phyloP scores from a whole-genome alignment of 2,113 vertebrate genomes.

The Condylura cristata region DNA sequence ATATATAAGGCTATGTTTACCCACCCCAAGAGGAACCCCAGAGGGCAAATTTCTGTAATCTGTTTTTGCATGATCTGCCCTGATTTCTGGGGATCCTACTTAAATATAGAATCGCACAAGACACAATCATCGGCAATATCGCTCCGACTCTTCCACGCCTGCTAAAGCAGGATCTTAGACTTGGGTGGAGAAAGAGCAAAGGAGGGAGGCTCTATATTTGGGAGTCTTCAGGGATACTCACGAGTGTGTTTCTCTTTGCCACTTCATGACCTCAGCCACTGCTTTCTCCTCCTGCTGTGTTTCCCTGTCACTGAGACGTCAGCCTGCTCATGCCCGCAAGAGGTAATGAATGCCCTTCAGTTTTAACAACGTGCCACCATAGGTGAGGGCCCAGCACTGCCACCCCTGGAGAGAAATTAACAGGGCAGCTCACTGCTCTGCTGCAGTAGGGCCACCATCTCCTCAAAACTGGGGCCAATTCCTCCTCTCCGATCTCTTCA shows the following conservation, averaged over 20 bases:
- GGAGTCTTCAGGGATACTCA: neutral
- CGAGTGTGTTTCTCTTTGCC: constrained; percentile 13
- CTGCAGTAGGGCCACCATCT: neutral
- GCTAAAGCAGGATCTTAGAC: neutral
- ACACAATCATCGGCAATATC: neutral
- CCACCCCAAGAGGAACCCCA: neutral
- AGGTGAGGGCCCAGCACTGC: neutral
- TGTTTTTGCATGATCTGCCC: neutral
- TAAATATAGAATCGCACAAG: neutral
- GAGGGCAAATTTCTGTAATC: neutral
- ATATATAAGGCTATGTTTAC: constrained; percentile 18
- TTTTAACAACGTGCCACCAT: neutral
- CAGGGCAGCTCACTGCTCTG: neutral
- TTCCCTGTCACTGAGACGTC: constrained; percentile 1
- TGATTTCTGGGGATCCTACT: neutral
- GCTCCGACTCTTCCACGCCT: neutral
- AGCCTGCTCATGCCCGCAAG: neutral
- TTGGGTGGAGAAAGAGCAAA: neutral
- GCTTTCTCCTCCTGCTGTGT: constrained; percentile 26
- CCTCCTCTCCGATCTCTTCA: neutral
- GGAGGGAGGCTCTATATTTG: constrained; percentile 3
- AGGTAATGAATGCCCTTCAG: neutral
- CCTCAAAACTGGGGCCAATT: neutral
- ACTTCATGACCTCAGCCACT: neutral
- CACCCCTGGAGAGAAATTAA: neutral